phyloP scores from a whole-genome alignment of 2,888 invertebrate species.

The Polyploca ridens region DNA sequence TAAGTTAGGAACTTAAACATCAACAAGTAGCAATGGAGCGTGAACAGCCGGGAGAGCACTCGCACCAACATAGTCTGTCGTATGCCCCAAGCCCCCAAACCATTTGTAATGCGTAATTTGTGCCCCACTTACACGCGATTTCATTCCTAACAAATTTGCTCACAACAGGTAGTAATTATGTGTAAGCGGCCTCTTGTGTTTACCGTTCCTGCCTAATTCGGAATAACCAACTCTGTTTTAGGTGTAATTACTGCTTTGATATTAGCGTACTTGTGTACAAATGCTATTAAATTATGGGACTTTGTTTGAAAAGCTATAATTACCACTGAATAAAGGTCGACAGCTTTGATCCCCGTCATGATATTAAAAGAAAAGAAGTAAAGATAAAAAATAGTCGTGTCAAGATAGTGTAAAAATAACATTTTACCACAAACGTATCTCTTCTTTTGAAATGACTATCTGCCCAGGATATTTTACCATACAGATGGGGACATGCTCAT shows the following conservation, averaged over 20 bases:
- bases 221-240: slow-evolving; percentile 30
- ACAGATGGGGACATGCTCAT: too few relatives aligned
- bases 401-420: too few relatives aligned
- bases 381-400: too few relatives aligned
- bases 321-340: too few relatives aligned
- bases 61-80: not conserved
- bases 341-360: too few relatives aligned
- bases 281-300: too few relatives aligned
- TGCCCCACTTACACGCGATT: slow-evolving; percentile 27
- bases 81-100: not conserved
- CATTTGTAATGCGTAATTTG: slow-evolving; percentile 31
- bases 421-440: too few relatives aligned
- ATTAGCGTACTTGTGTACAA: not conserved
- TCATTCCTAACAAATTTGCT: slow-evolving; percentile 28
- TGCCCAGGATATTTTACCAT: too few relatives aligned
- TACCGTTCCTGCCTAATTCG: slow-evolving; percentile 25
- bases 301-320: too few relatives aligned
- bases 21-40: not conserved
- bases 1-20: not conserved
- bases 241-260: not conserved
- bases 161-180: slow-evolving; percentile 33
- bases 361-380: too few relatives aligned
- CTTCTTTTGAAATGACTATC: too few relatives aligned
- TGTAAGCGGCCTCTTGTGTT: slow-evolving; percentile 31
- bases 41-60: not conserved